These are phyloP conservation scores for Morpho deidamia DNA, from an alignment of 2,888 invertebrate genomes.

Conservation along the genomic window DNA sequence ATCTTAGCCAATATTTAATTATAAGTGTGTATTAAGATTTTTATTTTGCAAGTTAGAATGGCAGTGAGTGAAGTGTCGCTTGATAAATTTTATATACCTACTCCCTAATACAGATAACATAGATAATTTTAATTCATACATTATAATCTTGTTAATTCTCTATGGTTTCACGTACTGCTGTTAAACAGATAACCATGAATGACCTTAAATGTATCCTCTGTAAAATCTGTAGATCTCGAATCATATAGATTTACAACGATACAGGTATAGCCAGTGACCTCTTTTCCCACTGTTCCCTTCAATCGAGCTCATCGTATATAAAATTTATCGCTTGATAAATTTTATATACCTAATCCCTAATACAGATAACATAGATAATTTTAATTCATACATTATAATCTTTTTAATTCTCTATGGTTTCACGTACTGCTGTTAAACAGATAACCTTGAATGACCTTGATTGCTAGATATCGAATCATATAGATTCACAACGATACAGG, in stretches of 20 bases:
- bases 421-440: too few species aligned
- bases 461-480: background rate
- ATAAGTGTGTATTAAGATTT: conserved; percentile 6
- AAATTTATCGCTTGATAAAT: conserved; percentile 15
- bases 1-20: background rate
- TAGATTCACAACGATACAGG: background rate
- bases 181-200: too few species aligned
- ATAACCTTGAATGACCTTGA: too few species aligned
- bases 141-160: background rate
- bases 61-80: conserved; percentile 23
- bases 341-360: conserved; percentile 1
- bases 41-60: conserved; percentile 16
- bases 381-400: background rate
- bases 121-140: background rate
- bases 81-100: conserved; percentile 5
- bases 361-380: conserved; percentile 1
- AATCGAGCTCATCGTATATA: conserved; percentile 67
- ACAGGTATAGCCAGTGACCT: background rate
- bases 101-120: conserved; percentile 2
- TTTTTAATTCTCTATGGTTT: too few species aligned
- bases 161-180: too few species aligned
- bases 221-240: background rate
- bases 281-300: conserved; percentile 35
- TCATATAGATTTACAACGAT: background rate
- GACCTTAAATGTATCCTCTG: background rate